These are phyloP conservation scores for Eristalis intricaria DNA, from an alignment of 2,888 invertebrate genomes.

Conservation along the genomic window DNA sequence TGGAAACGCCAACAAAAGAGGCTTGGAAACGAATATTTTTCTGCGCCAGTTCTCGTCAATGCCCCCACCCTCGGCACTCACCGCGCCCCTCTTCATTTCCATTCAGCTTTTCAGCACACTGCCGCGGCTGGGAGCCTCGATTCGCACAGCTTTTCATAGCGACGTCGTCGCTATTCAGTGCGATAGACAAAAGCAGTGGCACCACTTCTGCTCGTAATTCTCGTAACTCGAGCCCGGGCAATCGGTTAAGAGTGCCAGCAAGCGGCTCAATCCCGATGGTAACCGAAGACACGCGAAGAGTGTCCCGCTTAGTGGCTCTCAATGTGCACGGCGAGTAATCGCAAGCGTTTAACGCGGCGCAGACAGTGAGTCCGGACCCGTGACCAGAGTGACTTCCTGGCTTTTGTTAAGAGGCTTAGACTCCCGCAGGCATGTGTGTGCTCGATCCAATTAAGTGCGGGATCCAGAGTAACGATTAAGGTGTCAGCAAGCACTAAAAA, in stretches of 20 bases:
- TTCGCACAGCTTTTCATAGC: conserved; percentile 59
- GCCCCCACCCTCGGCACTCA: neutral
- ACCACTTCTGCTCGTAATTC: conserved; percentile 15
- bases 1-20: conserved; percentile 52
- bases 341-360: conserved; percentile 31
- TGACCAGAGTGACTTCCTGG: conserved; percentile 56
- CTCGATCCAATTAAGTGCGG: conserved; percentile 53
- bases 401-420: conserved; percentile 52
- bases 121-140: conserved; percentile 31
- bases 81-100: conserved; percentile 34
- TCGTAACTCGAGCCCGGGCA: conserved; percentile 58
- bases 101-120: conserved; percentile 47
- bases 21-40: conserved; percentile 46
- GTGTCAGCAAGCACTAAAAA: conserved; percentile 49
- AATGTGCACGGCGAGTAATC: neutral
- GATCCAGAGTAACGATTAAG: conserved; percentile 33
- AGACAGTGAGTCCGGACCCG: conserved; percentile 14
- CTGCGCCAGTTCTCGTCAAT: conserved; percentile 48
- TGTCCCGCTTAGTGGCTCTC: conserved; percentile 5
- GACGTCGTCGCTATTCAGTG: conserved; percentile 61
- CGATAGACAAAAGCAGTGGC: conserved; percentile 61
- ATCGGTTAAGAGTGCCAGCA: conserved; percentile 27
- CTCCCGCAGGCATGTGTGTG: neutral
- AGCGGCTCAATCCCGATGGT: conserved; percentile 20
- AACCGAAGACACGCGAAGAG: conserved; percentile 36